These are phyloP conservation scores for Hetaerina titia DNA, from an alignment of 2,888 invertebrate species.

Conservation along the genomic window DNA sequence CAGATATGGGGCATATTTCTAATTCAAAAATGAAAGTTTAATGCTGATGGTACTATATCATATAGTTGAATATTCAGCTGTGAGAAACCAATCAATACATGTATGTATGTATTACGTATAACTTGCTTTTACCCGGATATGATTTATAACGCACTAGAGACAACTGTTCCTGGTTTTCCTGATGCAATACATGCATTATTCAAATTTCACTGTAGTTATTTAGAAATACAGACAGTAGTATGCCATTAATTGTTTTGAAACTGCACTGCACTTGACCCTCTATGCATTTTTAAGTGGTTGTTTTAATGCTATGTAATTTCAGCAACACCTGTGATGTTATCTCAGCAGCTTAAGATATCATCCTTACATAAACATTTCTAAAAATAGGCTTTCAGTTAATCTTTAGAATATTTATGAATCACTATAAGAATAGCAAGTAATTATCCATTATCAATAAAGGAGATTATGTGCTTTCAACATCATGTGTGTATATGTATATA, in stretches of 20 bases:
- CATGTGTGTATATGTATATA: conserved; percentile 7
- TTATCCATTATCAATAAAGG: not conserved
- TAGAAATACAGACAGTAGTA: not conserved
- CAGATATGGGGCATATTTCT: not conserved
- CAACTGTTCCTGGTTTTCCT: not conserved
- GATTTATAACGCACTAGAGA: not conserved
- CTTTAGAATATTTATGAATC: not conserved
- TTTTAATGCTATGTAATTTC: not conserved
- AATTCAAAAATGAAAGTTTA: not conserved
- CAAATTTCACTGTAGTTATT: not conserved
- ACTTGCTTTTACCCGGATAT: not conserved
- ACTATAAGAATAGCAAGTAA: not conserved
- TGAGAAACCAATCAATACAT: not conserved
- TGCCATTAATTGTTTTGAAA: not conserved
- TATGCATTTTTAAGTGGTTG: not conserved
- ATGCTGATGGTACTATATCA: not conserved
- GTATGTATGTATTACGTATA: no score
- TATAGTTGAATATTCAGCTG: not conserved
- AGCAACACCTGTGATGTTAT: not conserved
- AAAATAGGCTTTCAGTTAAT: not conserved
- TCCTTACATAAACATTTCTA: not conserved
- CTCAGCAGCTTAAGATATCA: not conserved
- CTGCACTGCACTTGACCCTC: not conserved
- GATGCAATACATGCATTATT: not conserved
- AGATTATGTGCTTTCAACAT: not conserved